phyloP scores from a whole-genome alignment of 2,888 invertebrate genomes.

The Sesia apiformis region DNA sequence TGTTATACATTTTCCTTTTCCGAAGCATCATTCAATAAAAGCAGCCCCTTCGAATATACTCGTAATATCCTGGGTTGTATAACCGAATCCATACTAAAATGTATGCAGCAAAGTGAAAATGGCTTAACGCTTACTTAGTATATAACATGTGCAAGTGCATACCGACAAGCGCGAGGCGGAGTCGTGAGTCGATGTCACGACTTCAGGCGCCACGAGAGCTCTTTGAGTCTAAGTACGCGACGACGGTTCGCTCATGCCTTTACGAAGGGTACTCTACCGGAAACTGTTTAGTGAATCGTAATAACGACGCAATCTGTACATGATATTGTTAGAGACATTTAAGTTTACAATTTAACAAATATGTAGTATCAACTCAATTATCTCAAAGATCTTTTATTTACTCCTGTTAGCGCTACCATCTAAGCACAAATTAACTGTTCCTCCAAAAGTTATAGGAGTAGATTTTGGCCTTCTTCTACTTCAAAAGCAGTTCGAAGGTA shows the following conservation, averaged over 20 bases:
- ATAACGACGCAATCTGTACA: neutral
- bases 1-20: neutral
- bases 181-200: conserved; percentile 3
- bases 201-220: conserved; percentile 9
- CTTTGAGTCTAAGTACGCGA: conserved; percentile 4
- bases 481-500: no score
- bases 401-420: no score
- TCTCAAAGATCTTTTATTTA: no score
- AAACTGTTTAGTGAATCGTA: neutral
- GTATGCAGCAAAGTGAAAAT: neutral
- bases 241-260: neutral
- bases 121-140: neutral
- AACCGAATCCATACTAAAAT: neutral
- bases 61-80: neutral
- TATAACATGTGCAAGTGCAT: neutral
- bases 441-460: no score
- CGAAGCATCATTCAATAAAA: neutral
- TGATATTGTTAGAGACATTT: neutral
- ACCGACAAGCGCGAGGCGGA: neutral
- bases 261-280: neutral
- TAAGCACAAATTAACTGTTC: no score
- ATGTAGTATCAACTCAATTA: no score
- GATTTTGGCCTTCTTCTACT: no score
- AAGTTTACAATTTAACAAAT: neutral
- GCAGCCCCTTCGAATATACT: neutral